Conservation (phyloP, 2,797 vertebrate species). For the Helostoma temminkii region DNA sequence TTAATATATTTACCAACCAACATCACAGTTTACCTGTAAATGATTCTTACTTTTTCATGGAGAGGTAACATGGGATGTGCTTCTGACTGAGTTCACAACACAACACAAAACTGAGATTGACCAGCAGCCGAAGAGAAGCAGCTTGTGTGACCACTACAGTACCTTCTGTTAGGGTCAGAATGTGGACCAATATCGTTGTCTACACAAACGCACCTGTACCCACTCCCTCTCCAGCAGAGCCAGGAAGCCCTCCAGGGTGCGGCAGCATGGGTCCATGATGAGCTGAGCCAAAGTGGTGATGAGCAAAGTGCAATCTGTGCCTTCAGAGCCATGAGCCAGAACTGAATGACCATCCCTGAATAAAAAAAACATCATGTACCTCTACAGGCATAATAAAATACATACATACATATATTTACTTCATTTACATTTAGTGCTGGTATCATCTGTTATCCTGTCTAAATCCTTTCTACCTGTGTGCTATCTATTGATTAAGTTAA, state of each 20-base stretch:
- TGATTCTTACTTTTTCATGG: too few species aligned
- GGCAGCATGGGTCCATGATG: slow-evolving; percentile 88
- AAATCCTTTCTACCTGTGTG: neutral
- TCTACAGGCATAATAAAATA: neutral
- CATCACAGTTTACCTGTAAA: too few species aligned
- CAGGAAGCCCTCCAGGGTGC: slow-evolving; percentile 88
- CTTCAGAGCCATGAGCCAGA: slow-evolving; percentile 89
- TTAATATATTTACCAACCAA: too few species aligned
- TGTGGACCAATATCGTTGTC: slow-evolving; percentile 39
- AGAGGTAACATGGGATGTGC: too few species aligned
- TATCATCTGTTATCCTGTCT: too few species aligned
- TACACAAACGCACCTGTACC: slow-evolving; percentile 92
- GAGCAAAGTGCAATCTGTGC: slow-evolving; percentile 87
- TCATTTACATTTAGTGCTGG: neutral
- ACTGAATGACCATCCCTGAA: slow-evolving; percentile 87
- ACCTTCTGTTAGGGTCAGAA: slow-evolving; percentile 30
- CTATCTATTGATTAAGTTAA: neutral
- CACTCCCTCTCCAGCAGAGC: slow-evolving; percentile 90
- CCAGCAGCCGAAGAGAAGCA: too few species aligned
- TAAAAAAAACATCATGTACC: slow-evolving; percentile 9
- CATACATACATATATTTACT: neutral
- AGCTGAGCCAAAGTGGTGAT: slow-evolving; percentile 90
- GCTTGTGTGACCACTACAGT: neutral
- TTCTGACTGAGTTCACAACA: too few species aligned
- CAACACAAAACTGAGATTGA: too few species aligned